Percentiles rank a stretch among this genome's conserved stretches.
These are phyloP conservation scores for Mya arenaria DNA, from an alignment of 1,140 invertebrate species.

Conservation along the genomic window DNA sequence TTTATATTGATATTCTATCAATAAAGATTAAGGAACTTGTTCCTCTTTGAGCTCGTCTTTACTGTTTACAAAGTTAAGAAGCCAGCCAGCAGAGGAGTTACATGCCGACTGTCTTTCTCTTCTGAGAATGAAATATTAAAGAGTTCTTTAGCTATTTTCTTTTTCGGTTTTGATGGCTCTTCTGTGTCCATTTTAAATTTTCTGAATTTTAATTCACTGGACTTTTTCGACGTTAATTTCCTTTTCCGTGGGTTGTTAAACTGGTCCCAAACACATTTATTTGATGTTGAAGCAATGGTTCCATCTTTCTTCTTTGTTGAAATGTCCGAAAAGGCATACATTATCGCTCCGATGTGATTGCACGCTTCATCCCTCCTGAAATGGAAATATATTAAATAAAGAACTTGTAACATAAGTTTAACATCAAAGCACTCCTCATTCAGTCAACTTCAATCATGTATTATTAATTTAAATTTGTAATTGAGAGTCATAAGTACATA, in stretches of 20 bases:
- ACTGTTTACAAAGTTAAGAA: slow-evolving; percentile 5
- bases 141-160: neutral
- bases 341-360: slow-evolving; percentile 34
- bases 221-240: slow-evolving; percentile 10
- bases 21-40: neutral
- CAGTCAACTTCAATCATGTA: neutral
- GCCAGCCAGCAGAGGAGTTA: neutral
- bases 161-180: neutral
- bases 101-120: neutral
- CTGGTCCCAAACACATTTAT: neutral
- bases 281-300: slow-evolving; percentile 6
- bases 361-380: slow-evolving; percentile 26
- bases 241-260: slow-evolving; percentile 39
- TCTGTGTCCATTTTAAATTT: neutral
- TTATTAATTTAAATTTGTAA: neutral
- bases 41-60: neutral
- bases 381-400: neutral
- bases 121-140: neutral
- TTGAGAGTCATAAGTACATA: neutral
- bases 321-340: slow-evolving; percentile 38
- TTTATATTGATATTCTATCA: neutral
- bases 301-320: slow-evolving; percentile 22
- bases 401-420: neutral
- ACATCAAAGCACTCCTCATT: neutral
- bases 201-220: neutral